Conservation (phyloP, 2,888 invertebrate species). For the Drosophila robusta region DNA sequence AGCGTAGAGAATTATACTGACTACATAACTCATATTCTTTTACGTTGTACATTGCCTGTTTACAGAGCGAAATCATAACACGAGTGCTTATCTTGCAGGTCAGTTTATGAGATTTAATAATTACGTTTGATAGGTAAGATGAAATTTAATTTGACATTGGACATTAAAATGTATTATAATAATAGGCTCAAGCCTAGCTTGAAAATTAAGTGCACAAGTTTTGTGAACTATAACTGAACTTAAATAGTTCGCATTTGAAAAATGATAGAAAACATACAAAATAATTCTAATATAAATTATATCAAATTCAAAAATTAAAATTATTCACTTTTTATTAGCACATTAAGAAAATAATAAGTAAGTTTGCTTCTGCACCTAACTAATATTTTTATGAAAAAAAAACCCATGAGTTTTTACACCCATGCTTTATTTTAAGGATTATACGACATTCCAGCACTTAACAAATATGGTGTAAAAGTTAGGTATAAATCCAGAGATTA, state of each 20-base stretch:
- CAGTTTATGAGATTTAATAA: background rate
- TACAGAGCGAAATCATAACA: background rate
- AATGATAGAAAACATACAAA: no score
- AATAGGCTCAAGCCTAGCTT: background rate
- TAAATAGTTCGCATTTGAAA: no score
- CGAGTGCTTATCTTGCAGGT: background rate
- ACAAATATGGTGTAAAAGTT: slow-evolving; percentile 6
- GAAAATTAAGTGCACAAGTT: no score
- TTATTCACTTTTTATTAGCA: no score
- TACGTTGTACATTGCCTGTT: no score
- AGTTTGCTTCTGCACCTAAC: background rate
- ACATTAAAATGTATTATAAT: background rate
- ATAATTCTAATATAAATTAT: background rate
- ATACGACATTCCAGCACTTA: background rate
- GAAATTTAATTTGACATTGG: background rate
- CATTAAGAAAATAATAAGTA: background rate
- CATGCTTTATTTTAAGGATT: background rate
- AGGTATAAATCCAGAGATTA: slow-evolving; percentile 10
- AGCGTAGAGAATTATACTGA: no score
- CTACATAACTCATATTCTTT: background rate
- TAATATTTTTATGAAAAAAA: background rate
- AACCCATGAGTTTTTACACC: background rate
- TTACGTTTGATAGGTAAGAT: background rate
- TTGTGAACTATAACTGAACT: no score
- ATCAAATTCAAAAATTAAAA: background rate